Conservation (phyloP, 92 coral and sea anemone species). For the Chrysogorgia sp. region DNA sequence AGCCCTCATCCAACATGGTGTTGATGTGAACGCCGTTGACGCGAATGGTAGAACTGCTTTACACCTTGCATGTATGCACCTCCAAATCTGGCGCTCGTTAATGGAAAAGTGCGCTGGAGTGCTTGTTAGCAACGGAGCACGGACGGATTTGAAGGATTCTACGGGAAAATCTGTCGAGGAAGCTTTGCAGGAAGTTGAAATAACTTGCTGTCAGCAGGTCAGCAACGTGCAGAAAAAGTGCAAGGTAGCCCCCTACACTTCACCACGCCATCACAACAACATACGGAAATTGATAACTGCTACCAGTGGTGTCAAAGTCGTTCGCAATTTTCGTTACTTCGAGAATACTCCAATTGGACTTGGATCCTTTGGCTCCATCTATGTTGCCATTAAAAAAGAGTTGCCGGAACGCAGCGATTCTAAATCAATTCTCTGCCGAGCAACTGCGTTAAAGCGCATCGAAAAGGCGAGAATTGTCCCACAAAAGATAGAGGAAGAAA, state of each 20-base stretch:
- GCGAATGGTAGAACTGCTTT: slow-evolving; percentile 1
- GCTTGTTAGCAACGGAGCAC: too few species aligned
- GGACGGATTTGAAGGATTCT: too few species aligned
- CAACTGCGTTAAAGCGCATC: slow-evolving; percentile 60
- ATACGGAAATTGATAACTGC: not conserved
- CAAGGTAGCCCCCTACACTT: too few species aligned
- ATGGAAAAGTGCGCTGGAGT: too few species aligned
- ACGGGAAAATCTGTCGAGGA: too few species aligned
- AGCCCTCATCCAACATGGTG: slow-evolving; percentile 5
- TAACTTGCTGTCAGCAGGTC: too few species aligned
- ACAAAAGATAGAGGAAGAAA: slow-evolving; percentile 48
- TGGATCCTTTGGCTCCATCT: slow-evolving; percentile 62
- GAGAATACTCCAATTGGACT: slow-evolving; percentile 28
- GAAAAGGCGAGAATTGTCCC: slow-evolving; percentile 24
- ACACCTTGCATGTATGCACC: not conserved
- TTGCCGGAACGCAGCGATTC: not conserved
- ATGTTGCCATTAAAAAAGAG: slow-evolving; percentile 61
- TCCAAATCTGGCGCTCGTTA: too few species aligned
- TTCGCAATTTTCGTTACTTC: slow-evolving; percentile 46
- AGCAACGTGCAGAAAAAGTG: too few species aligned
- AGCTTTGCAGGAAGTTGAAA: too few species aligned
- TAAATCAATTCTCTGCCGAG: slow-evolving; percentile 47
- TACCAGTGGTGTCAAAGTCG: not conserved
- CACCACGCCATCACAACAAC: not conserved
- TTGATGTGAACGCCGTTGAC: slow-evolving; percentile 22